phyloP scores from a whole-genome alignment of 2,888 invertebrate genomes.

The Odontothrips loti region DNA sequence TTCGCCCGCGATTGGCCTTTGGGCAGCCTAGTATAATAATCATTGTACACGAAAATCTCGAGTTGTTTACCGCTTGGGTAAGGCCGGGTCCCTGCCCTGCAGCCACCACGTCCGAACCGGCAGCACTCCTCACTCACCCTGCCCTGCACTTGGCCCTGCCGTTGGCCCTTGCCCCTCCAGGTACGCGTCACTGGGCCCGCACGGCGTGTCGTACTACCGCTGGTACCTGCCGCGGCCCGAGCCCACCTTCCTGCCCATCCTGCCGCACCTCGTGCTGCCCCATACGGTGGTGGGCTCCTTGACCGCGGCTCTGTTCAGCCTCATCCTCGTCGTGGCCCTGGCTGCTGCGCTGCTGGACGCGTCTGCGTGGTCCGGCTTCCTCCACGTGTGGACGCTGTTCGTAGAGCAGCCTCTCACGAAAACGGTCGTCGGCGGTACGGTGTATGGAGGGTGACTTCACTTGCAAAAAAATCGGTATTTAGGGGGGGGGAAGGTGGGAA shows the following conservation, averaged over 20 bases:
- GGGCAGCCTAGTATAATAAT: too few species aligned
- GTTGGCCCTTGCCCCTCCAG: background rate
- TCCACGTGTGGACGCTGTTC: background rate
- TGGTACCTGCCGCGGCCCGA: background rate
- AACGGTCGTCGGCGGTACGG: too few species aligned
- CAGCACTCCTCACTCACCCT: too few species aligned
- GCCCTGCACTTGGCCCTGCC: too few species aligned
- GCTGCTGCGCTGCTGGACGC: background rate
- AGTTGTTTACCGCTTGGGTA: too few species aligned
- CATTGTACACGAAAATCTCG: too few species aligned
- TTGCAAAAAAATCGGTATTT: too few species aligned
- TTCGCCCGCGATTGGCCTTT: too few species aligned
- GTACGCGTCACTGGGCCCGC: background rate
- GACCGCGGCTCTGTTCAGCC: background rate
- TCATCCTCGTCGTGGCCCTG: background rate
- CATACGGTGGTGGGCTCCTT: background rate
- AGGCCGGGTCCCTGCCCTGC: too few species aligned
- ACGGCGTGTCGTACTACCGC: background rate
- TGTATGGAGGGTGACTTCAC: too few species aligned
- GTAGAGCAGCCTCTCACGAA: background rate
- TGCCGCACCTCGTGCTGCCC: background rate
- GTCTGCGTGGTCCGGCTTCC: background rate
- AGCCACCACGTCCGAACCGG: too few species aligned
- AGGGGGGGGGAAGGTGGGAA: too few species aligned
- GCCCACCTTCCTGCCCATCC: background rate